These are phyloP conservation scores for Cordylochernes scorpioides DNA, from an alignment of 2,888 invertebrate genomes.

Conservation along the genomic window DNA sequence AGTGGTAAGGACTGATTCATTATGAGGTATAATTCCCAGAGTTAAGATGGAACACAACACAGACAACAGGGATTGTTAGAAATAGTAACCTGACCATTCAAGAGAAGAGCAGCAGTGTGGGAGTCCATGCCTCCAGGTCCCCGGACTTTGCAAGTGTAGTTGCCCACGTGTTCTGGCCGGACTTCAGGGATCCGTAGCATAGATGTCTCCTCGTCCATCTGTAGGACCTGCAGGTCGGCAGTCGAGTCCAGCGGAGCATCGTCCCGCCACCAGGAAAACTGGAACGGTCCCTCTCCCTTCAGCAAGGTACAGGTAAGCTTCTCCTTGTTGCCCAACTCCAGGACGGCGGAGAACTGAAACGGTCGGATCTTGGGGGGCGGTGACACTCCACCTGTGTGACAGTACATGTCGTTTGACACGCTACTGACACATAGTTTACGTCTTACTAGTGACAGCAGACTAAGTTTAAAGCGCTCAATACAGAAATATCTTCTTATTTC, in stretches of 20 bases:
- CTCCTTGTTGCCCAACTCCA: not conserved
- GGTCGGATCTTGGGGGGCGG: not conserved
- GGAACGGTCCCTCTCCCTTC: not conserved
- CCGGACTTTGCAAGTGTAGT: not conserved
- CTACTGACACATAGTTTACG: no score
- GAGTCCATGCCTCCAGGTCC: not conserved
- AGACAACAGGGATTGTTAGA: no score
- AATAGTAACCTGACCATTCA: constrained; percentile 7
- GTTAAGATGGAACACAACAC: no score
- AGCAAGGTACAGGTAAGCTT: not conserved
- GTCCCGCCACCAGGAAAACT: not conserved
- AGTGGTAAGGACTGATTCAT: no score
- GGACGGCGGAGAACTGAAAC: not conserved
- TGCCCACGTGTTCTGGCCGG: not conserved
- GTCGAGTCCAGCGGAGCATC: not conserved
- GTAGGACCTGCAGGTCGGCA: not conserved
- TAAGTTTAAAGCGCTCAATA: no score
- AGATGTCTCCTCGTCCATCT: not conserved
- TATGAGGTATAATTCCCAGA: no score
- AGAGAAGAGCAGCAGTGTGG: constrained; percentile 3
- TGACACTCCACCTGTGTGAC: no score
- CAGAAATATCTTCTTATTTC: no score
- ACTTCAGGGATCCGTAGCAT: not conserved
- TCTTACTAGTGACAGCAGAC: no score
- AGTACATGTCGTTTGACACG: no score